These are phyloP conservation scores for Lepisosteus oculatus DNA, from an alignment of 2,113 vertebrate species.

Conservation along the genomic window DNA sequence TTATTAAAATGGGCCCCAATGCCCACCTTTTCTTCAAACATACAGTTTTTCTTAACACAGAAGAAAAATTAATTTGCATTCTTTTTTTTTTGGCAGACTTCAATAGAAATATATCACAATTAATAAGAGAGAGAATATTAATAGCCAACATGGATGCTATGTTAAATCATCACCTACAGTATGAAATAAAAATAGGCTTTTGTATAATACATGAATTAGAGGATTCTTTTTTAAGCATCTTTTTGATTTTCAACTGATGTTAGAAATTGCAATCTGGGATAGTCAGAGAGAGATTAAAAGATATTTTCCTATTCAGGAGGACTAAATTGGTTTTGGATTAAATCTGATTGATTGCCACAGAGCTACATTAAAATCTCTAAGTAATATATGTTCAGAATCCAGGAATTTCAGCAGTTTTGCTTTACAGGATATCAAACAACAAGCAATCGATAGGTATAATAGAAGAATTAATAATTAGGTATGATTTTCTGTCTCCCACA, in stretches of 20 bases:
- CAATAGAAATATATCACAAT: not conserved
- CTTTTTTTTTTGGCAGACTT: not conserved
- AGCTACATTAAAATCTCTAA: constrained; percentile 58
- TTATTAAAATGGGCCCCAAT: too few relatives aligned
- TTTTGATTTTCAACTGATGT: constrained; percentile 59
- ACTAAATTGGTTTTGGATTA: constrained; percentile 75
- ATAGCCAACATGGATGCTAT: constrained; percentile 32
- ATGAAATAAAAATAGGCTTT: constrained; percentile 39
- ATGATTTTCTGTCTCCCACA: not conserved
- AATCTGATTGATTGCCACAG: constrained; percentile 66
- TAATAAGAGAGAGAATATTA: constrained; percentile 18
- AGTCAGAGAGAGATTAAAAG: constrained; percentile 69
- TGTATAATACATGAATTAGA: constrained; percentile 24
- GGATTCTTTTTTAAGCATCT: constrained; percentile 40
- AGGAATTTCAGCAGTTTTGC: constrained; percentile 55
- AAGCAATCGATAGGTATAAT: constrained; percentile 60
- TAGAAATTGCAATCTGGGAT: constrained; percentile 56
- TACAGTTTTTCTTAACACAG: too few relatives aligned
- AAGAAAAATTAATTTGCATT: too few relatives aligned
- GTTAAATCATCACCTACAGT: constrained; percentile 38
- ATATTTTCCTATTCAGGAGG: constrained; percentile 67
- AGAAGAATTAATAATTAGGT: constrained; percentile 40
- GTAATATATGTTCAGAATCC: constrained; percentile 58
- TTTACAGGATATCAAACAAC: constrained; percentile 51
- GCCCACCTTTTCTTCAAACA: too few relatives aligned